Conservation (phyloP, 2,888 invertebrate genomes). For the Nemurella pictetii region DNA sequence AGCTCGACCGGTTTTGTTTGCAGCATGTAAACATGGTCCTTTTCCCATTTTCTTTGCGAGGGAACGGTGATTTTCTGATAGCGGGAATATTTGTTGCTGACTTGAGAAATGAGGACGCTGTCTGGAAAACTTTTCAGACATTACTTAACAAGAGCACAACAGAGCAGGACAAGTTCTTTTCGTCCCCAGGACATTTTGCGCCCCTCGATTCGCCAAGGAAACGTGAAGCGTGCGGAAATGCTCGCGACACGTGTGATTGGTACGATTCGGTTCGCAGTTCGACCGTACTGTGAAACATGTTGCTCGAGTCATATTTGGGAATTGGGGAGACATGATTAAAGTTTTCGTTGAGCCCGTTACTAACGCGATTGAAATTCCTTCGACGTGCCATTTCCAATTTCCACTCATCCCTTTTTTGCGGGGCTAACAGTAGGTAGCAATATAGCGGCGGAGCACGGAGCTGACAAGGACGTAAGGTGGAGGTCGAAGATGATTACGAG, state of each 20-base stretch:
- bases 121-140: neutral
- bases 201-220: neutral
- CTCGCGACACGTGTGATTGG: neutral
- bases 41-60: neutral
- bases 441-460: neutral
- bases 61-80: neutral
- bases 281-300: neutral
- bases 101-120: neutral
- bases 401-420: neutral
- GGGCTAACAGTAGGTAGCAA: too few relatives aligned
- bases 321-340: neutral
- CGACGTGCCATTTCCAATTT: neutral
- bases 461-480: neutral
- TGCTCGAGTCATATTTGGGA: neutral
- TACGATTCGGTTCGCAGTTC: too few relatives aligned
- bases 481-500: neutral
- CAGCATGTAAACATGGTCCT: neutral
- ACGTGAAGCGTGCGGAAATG: neutral
- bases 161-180: neutral
- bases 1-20: neutral
- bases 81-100: slow-evolving; percentile 2
- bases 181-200: neutral
- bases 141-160: neutral
- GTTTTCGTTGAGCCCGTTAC: slow-evolving; percentile 3
- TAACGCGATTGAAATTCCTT: slow-evolving; percentile 3